Conservation (phyloP, 2,113 vertebrate genomes). For the Pseudopodoces humilis region DNA sequence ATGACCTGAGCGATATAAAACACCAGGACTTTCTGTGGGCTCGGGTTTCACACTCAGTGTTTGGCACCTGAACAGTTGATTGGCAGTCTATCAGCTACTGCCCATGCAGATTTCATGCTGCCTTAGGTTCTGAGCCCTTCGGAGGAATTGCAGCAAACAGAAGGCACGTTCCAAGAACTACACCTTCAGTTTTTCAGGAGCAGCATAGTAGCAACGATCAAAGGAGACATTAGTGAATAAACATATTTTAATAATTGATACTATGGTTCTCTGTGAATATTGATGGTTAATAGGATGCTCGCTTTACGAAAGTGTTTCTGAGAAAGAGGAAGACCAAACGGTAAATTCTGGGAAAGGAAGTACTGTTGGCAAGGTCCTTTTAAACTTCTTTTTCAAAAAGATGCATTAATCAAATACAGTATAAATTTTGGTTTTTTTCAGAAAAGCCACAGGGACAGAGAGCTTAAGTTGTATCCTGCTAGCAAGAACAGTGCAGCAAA, state of each 20-base stretch:
- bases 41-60: neutral
- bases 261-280: neutral
- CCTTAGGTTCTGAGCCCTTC: neutral
- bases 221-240: neutral
- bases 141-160: neutral
- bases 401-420: neutral
- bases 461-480: neutral
- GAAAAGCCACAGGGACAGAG: neutral
- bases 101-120: neutral
- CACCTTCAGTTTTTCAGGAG: neutral
- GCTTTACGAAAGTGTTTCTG: neutral
- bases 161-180: neutral
- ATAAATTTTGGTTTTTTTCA: neutral
- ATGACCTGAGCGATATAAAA: neutral
- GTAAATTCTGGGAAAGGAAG: conserved; percentile 23
- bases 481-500: neutral
- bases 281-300: neutral
- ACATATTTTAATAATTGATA: neutral
- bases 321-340: neutral
- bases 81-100: neutral
- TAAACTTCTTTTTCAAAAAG: neutral
- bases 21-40: neutral
- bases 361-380: neutral
- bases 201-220: neutral
- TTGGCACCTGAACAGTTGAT: neutral